These are phyloP conservation scores for Microctonus brassicae DNA, from an alignment of 2,888 invertebrate genomes.

Conservation along the genomic window DNA sequence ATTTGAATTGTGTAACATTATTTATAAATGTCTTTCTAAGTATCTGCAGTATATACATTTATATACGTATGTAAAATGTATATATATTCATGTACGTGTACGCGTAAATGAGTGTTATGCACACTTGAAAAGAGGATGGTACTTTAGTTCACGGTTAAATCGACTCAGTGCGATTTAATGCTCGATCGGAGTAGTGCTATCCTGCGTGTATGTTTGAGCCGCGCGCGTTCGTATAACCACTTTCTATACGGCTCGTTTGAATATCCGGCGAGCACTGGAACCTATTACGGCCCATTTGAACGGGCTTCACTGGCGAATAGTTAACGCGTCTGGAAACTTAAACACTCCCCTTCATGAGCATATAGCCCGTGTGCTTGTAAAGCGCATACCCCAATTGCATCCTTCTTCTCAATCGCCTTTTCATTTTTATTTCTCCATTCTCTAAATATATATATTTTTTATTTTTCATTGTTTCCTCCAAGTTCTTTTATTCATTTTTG, in stretches of 20 bases:
- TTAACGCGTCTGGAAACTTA: constrained; percentile 30
- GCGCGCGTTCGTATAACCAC: constrained; percentile 29
- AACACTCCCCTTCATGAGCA: constrained; percentile 7
- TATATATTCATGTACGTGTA: too few relatives aligned
- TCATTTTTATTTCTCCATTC: neutral
- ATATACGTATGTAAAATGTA: constrained; percentile 20
- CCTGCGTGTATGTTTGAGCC: neutral
- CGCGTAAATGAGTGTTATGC: neutral
- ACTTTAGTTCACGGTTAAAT: constrained; percentile 30
- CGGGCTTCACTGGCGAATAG: constrained; percentile 29
- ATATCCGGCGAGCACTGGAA: constrained; percentile 39
- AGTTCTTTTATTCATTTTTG: neutral
- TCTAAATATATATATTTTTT: constrained; percentile 2
- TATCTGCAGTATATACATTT: neutral
- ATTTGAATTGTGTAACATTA: neutral
- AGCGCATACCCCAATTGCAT: neutral
- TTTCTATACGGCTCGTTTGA: constrained; percentile 45
- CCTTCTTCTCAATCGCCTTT: neutral
- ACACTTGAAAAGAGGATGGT: constrained; percentile 13
- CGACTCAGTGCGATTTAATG: constrained; percentile 47
- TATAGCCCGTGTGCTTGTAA: neutral
- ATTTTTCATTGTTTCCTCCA: neutral
- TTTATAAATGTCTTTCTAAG: too few relatives aligned
- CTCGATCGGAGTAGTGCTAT: constrained; percentile 44
- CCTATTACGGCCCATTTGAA: constrained; percentile 39